These are phyloP conservation scores for Kryphioiulus occultus DNA, from an alignment of 2,888 invertebrate species.

Conservation along the genomic window DNA sequence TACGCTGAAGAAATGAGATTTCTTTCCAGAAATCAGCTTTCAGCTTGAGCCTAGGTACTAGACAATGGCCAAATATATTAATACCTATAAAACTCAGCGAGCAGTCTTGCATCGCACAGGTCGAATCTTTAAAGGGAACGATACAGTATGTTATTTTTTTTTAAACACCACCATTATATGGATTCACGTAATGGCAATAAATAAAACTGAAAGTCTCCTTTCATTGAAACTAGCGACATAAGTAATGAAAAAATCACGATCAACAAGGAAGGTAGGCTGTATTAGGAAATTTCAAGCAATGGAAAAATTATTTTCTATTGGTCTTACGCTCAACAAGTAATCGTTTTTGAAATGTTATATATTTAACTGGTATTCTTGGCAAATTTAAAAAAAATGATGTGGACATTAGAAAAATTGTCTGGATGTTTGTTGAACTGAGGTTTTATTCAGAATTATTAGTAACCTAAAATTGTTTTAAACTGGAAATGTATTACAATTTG, in stretches of 20 bases:
- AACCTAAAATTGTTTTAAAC: no score
- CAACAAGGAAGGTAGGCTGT: neutral
- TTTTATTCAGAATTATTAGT: no score
- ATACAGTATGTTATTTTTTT: neutral
- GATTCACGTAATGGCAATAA: neutral
- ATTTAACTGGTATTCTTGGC: no score
- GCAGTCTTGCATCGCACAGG: neutral
- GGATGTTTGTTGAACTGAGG: no score
- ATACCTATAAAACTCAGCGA: conserved; percentile 18
- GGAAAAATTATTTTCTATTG: no score
- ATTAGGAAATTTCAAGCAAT: no score
- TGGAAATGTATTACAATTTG: no score
- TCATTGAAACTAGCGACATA: neutral
- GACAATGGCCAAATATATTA: conserved; percentile 32
- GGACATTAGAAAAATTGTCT: no score
- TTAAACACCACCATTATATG: neutral
- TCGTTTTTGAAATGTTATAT: no score
- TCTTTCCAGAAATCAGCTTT: conserved; percentile 17
- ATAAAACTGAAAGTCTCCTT: neutral
- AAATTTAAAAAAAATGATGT: no score
- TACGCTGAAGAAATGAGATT: conserved; percentile 32
- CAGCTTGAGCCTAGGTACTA: neutral
- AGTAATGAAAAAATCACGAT: conserved; percentile 16
- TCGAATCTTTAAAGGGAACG: neutral
- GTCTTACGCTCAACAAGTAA: no score